These are phyloP conservation scores for Drepana arcuata DNA, from an alignment of 1,140 invertebrate species.

Conservation along the genomic window DNA sequence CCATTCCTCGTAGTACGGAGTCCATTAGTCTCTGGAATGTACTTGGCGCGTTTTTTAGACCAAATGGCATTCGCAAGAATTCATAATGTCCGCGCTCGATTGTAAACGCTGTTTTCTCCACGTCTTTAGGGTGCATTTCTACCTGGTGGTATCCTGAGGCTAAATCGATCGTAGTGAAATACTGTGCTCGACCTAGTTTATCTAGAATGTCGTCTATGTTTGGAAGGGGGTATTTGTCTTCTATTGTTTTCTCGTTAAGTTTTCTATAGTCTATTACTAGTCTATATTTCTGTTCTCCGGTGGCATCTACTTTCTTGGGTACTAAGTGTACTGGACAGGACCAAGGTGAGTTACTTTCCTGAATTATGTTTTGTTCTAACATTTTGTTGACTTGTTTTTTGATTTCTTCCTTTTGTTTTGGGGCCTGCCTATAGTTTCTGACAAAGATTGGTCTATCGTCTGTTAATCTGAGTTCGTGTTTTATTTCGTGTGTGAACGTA, in stretches of 20 bases:
- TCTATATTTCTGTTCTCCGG: conserved; percentile 7
- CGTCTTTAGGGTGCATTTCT: not conserved
- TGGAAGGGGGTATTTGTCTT: conserved; percentile 13
- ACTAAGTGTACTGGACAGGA: conserved; percentile 8
- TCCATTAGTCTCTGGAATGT: conserved; percentile 15
- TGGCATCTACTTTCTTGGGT: conserved; percentile 9
- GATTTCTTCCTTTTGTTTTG: conserved; percentile 20
- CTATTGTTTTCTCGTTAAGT: conserved; percentile 8
- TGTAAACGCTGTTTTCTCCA: not conserved
- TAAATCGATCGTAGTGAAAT: not conserved
- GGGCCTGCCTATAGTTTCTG: conserved; percentile 6
- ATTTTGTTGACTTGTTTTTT: conserved; percentile 21
- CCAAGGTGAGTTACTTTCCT: conserved; percentile 1
- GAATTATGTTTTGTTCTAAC: not conserved
- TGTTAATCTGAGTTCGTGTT: conserved; percentile 4
- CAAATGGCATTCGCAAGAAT: conserved; percentile 23
- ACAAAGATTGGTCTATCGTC: conserved; percentile 4
- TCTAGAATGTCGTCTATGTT: conserved; percentile 10
- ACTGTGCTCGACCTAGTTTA: conserved; percentile 1
- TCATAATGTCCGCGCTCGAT: conserved; percentile 4
- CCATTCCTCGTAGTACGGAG: conserved; percentile 13
- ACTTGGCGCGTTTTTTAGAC: conserved; percentile 12
- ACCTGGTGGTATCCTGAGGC: not conserved
- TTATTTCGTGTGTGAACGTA: conserved; percentile 2
- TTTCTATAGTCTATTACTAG: conserved; percentile 9